Conservation (phyloP, 2,113 vertebrate genomes). For the Phocoena sinus region DNA sequence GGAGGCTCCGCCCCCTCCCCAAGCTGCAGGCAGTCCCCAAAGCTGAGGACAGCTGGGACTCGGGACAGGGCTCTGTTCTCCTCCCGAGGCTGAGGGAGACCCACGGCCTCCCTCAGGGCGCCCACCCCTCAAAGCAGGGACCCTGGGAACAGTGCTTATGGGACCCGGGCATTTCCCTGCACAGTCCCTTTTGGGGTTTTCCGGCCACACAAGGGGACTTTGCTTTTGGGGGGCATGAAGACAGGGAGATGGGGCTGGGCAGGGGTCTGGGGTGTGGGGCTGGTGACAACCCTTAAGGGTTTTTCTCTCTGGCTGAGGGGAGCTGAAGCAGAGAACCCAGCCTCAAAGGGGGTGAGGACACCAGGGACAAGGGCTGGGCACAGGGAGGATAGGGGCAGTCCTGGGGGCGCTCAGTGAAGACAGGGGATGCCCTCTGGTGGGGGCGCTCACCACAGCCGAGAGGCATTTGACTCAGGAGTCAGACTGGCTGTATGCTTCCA, state of each 20-base stretch:
- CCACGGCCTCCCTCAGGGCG: not conserved
- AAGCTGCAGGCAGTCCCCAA: not conserved
- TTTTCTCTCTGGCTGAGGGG: not conserved
- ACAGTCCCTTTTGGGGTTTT: not conserved
- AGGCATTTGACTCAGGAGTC: not conserved
- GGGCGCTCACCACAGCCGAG: fast-evolving
- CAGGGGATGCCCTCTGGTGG: not conserved
- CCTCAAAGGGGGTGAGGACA: not conserved
- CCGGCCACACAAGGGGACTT: not conserved
- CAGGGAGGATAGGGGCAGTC: not conserved
- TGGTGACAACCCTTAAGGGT: not conserved
- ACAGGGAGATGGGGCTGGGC: not conserved
- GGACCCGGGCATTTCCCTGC: not conserved
- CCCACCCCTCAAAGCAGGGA: not conserved
- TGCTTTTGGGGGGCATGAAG: not conserved
- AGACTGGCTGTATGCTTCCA: not conserved
- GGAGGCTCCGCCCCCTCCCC: slow-evolving; percentile 5
- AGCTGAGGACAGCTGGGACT: not conserved
- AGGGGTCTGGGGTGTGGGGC: not conserved
- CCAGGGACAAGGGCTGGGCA: not conserved
- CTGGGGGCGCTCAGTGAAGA: not conserved
- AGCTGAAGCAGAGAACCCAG: not conserved
- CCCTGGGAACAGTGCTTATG: fast-evolving
- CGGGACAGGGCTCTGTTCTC: not conserved
- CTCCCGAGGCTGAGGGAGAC: not conserved